phyloP scores from a whole-genome alignment of 2,888 invertebrate genomes.

The Spodoptera littoralis region DNA sequence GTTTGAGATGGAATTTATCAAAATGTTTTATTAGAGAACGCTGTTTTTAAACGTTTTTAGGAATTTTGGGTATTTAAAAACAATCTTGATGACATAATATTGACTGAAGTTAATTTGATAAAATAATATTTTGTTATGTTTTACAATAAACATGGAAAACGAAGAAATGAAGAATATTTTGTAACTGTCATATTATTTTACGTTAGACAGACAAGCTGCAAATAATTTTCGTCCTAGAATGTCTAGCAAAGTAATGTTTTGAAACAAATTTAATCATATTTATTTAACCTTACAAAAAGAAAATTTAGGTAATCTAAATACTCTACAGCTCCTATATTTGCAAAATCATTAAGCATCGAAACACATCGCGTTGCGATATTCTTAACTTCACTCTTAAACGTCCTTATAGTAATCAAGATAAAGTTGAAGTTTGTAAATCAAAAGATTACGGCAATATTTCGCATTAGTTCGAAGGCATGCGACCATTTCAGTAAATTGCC shows the following conservation, averaged over 20 bases:
- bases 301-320: conserved; percentile 67
- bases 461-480: conserved; percentile 76
- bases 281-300: conserved; percentile 57
- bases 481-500: conserved; percentile 81
- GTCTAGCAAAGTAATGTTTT: conserved; percentile 15
- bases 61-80: too few species aligned
- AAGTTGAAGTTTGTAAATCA: conserved; percentile 49
- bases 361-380: conserved; percentile 55
- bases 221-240: too few species aligned
- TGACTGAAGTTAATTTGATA: too few species aligned
- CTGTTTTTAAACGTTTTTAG: too few species aligned
- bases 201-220: too few species aligned
- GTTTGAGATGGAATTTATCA: neutral
- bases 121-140: too few species aligned
- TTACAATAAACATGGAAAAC: too few species aligned
- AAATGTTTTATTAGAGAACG: too few species aligned
- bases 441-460: conserved; percentile 68
- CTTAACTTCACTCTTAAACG: conserved; percentile 7
- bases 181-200: too few species aligned
- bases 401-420: conserved; percentile 25
- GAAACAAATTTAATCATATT: conserved; percentile 20
- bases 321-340: conserved; percentile 71
- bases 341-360: conserved; percentile 75
- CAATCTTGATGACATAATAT: too few species aligned
- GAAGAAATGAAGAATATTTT: too few species aligned